Evolutionary conservation across 1,140 invertebrate genomes (phyloP), one percentile per base, ranked within the genome.

Genomic region (Drosophila chauvacae): DNA sequence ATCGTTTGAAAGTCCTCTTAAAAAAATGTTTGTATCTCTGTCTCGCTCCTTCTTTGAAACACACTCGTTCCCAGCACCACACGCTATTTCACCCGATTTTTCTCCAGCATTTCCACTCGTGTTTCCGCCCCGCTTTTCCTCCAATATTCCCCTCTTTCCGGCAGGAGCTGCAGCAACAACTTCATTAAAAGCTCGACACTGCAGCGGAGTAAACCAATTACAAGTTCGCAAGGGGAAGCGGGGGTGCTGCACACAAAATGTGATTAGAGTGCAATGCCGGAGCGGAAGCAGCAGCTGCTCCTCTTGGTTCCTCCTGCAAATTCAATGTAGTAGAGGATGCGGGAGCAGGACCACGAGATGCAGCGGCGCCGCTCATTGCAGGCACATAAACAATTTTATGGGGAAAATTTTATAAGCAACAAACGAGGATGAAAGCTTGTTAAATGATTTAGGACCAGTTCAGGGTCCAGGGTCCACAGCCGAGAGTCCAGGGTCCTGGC

Each of bases 231-330:
- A 55, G 26, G 35, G 28, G 26, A 53, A 37, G 5, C 2, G 20
- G 20, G 35, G 4, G 1, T 16, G 50, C 11, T 26, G 53, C 66
- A 61, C 57, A 69, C 80, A 64, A 88, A 88, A 88, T 88, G 80
- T 90, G 85, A 88, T 88, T 88, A 88, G 85, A 90, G 77, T 80
- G 84, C 84, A 84, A 79, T 70, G 75, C 59, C 45, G 57, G 50
- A 59, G 59, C 76, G 65, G 75, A 78, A 64, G 47, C 53, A 53
- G 45, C 51, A 45, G 65, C 56, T 63, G 41, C 68, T 72, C 13
- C 44, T 51, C 26, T 18, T 44, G 51, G 53, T 51, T 33, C 28
- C 48, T 51, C 28, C 42, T 2, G 50, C 39, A 23, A 13, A 37
- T 37, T 37, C 45, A 59, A 55, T 48, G 35, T 20, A 56, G 65